Conservation (phyloP, 2,797 vertebrate species). For the Enteromius trimaculatus region DNA sequence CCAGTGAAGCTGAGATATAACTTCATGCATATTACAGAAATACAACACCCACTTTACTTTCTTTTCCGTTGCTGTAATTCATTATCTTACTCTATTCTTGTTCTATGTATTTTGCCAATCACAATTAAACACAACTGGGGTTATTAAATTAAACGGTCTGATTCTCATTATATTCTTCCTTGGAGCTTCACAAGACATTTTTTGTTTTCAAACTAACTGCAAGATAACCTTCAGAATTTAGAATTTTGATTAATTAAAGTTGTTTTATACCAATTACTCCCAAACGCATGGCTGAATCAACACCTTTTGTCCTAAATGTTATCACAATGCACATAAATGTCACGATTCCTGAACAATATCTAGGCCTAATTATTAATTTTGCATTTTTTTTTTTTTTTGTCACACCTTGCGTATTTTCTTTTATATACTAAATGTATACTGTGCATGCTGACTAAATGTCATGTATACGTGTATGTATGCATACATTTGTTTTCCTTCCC, state of each 20-base stretch:
- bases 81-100: neutral
- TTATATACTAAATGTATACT: neutral
- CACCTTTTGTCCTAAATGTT: constrained; percentile 27
- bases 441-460: neutral
- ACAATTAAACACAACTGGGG: neutral
- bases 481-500: too few relatives aligned
- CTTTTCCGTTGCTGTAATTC: neutral
- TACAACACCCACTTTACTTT: constrained; percentile 6
- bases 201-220: neutral
- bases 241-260: constrained; percentile 27
- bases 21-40: constrained; percentile 10
- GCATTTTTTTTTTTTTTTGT: too few relatives aligned
- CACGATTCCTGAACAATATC: constrained; percentile 4
- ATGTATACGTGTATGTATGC: neutral
- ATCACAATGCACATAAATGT: constrained; percentile 22
- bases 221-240: constrained; percentile 48
- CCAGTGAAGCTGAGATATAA: constrained; percentile 20
- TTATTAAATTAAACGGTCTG: constrained; percentile 9
- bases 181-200: neutral
- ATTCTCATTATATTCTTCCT: neutral
- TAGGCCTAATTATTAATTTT: neutral
- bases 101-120: neutral
- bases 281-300: constrained; percentile 9
- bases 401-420: neutral
- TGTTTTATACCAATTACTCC: neutral